A percentile compares a stretch with the other conserved stretches of the same genome.
Evolutionary conservation across 2,888 invertebrate species (phyloP).

Genomic region (Lamellibrachia satsuma): DNA sequence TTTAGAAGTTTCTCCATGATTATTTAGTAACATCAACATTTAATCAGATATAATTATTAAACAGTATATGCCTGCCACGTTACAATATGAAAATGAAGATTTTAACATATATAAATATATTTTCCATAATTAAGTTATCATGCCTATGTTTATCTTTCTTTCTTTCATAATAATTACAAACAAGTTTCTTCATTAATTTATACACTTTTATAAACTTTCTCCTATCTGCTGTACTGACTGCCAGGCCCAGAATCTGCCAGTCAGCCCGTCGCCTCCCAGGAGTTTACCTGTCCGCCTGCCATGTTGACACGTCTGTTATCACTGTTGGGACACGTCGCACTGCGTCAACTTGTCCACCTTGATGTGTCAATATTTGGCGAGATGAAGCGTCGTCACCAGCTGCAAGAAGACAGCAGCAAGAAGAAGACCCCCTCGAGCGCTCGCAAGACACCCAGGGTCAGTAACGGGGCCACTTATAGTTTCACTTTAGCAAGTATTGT

Average conservation of each 20-base stretch:
- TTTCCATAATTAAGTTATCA: too few relatives aligned
- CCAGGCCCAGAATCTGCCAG: not conserved
- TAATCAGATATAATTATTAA: too few relatives aligned
- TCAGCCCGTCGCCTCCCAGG: not conserved
- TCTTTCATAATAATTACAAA: too few relatives aligned
- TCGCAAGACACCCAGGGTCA: constrained; percentile 30
- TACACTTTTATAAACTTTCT: too few relatives aligned
- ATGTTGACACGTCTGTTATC: constrained; percentile 68
- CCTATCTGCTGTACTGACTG: not conserved
- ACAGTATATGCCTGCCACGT: too few relatives aligned
- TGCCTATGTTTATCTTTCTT: too few relatives aligned
- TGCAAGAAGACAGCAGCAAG: constrained; percentile 62
- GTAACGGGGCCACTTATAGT: not conserved
- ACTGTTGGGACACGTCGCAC: constrained; percentile 80
- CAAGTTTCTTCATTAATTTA: too few relatives aligned
- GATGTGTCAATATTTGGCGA: constrained; percentile 86
- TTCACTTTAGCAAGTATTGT: too few relatives aligned
- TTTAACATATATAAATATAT: too few relatives aligned
- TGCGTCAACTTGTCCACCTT: constrained; percentile 80
- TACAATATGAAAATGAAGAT: too few relatives aligned
- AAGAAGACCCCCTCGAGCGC: constrained; percentile 34
- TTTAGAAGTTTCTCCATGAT: too few relatives aligned
- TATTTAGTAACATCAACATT: too few relatives aligned
- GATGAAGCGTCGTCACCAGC: constrained; percentile 74
- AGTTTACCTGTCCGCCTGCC: constrained; percentile 26